Conservation (phyloP, 2,797 vertebrate genomes). For the Miichthys miiuy region DNA sequence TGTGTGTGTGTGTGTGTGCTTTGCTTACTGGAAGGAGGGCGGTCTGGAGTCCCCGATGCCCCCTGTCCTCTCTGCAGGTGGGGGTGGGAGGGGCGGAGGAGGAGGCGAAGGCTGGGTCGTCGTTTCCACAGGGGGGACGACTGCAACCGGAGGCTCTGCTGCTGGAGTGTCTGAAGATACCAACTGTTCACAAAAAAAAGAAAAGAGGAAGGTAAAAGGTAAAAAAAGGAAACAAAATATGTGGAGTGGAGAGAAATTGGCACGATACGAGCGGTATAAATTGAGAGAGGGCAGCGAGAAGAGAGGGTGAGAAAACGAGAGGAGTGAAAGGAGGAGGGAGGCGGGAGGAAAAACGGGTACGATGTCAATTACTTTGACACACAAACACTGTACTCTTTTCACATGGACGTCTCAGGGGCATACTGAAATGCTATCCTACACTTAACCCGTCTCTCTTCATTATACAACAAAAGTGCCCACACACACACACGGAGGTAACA, state of each 20-base stretch:
- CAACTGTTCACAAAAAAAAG: constrained; percentile 74
- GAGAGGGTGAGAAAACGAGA: constrained; percentile 40
- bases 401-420: constrained; percentile 73
- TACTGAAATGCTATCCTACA: constrained; percentile 78
- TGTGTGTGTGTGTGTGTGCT: neutral
- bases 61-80: constrained; percentile 90
- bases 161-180: constrained; percentile 90
- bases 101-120: constrained; percentile 87
- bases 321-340: constrained; percentile 35
- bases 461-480: constrained; percentile 62
- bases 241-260: constrained; percentile 6
- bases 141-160: constrained; percentile 78
- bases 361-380: constrained; percentile 81
- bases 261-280: constrained; percentile 8
- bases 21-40: constrained; percentile 93
- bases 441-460: constrained; percentile 78
- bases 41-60: constrained; percentile 94
- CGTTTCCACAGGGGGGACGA: constrained; percentile 82
- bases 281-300: neutral
- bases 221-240: neutral
- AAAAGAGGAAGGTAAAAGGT: neutral
- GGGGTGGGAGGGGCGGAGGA: constrained; percentile 89
- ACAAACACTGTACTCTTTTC: constrained; percentile 74
- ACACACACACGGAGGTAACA: constrained; percentile 23
- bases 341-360: constrained; percentile 52